Evolutionary conservation across 2,113 vertebrate species (phyloP).

Genomic region (Thermophis baileyi): DNA sequence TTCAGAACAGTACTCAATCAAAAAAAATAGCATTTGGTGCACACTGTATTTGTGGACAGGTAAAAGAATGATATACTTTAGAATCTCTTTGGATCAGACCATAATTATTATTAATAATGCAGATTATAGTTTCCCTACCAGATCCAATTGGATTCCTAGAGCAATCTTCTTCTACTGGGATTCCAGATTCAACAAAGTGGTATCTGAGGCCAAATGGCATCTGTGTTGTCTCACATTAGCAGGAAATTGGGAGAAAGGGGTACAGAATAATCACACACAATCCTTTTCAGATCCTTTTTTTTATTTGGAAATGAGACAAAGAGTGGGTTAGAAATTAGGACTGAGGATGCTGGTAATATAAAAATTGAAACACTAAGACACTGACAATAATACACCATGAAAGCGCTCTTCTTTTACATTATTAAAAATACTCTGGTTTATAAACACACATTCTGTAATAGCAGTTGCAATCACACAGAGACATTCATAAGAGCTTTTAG

Average conservation of each 20-base stretch:
- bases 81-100: background rate
- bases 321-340: background rate
- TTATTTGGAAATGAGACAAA: background rate
- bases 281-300: background rate
- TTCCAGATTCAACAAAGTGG: background rate
- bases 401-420: background rate
- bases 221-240: background rate
- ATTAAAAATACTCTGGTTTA: conserved; percentile 3
- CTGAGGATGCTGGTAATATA: too few species aligned
- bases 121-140: background rate
- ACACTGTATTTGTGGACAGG: background rate
- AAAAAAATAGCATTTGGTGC: background rate
- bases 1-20: background rate
- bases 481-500: background rate
- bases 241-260: background rate
- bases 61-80: background rate
- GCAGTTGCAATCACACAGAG: conserved; percentile 11
- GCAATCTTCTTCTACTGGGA: background rate
- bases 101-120: background rate
- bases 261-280: background rate
- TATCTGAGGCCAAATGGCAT: background rate
- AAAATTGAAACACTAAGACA: background rate
- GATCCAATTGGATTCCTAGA: background rate
- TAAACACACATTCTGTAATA: background rate
- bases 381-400: background rate